Percentiles rank a stretch among this genome's conserved stretches.
Evolutionary conservation across 2,113 vertebrate genomes (phyloP).

Genomic region (Mesembrinibis cayennensis): DNA sequence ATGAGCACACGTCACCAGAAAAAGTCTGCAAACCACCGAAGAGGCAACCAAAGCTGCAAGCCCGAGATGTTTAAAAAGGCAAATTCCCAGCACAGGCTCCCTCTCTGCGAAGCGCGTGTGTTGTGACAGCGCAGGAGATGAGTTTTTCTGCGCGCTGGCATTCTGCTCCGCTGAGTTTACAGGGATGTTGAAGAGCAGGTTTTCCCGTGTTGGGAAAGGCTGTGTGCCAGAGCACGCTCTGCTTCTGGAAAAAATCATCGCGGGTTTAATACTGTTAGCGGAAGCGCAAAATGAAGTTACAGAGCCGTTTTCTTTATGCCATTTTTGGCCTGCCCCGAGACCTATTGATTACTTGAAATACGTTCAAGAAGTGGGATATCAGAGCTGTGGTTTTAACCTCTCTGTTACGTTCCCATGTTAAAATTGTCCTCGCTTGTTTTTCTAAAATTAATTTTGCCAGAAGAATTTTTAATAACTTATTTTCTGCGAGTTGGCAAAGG

Average conservation of each 20-base stretch:
- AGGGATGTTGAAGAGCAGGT: constrained; percentile 31
- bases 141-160: background rate
- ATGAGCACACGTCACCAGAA: fast-evolving
- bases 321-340: background rate
- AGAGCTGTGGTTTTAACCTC: background rate
- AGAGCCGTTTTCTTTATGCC: background rate
- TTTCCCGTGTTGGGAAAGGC: constrained; percentile 18
- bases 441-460: background rate
- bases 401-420: background rate
- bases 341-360: background rate
- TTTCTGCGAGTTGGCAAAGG: background rate
- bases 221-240: constrained; percentile 13
- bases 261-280: fast-evolving
- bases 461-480: background rate
- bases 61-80: background rate
- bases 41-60: background rate
- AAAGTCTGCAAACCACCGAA: fast-evolving
- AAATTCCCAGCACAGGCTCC: background rate
- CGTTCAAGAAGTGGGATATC: background rate
- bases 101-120: background rate
- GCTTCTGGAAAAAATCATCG: background rate
- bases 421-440: background rate
- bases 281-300: background rate
- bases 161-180: background rate
- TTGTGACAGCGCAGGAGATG: constrained; percentile 29